These are phyloP conservation scores for Leptinotarsa lineolata DNA, from an alignment of 1,140 invertebrate species.

Conservation along the genomic window DNA sequence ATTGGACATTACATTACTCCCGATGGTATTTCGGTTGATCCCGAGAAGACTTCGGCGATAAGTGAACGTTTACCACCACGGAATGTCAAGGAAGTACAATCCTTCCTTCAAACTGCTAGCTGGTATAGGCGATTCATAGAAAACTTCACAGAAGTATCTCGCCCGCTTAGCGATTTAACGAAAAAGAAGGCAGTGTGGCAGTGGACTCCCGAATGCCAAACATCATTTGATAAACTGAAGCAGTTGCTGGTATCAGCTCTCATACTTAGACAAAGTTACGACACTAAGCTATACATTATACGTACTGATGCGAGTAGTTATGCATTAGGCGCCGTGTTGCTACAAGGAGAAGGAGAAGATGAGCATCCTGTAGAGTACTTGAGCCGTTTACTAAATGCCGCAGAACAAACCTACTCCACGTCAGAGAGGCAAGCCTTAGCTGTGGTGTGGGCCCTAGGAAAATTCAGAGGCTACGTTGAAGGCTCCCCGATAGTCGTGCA, in stretches of 20 bases:
- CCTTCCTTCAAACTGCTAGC: constrained; percentile 35
- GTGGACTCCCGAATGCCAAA: neutral
- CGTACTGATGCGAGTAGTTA: constrained; percentile 47
- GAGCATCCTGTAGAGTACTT: constrained; percentile 58
- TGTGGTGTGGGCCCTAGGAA: constrained; percentile 52
- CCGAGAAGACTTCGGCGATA: neutral
- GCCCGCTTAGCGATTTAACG: constrained; percentile 31
- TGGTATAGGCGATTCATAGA: constrained; percentile 42
- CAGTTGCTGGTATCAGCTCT: neutral
- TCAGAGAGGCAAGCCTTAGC: constrained; percentile 52
- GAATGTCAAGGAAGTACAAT: constrained; percentile 46
- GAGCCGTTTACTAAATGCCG: constrained; percentile 43
- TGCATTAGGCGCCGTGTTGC: constrained; percentile 52
- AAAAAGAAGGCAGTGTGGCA: constrained; percentile 32
- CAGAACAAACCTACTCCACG: constrained; percentile 54
- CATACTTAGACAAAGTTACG: constrained; percentile 6
- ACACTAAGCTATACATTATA: neutral
- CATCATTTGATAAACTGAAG: neutral
- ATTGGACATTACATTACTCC: neutral
- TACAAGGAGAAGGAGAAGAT: constrained; percentile 47
- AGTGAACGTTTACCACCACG: neutral
- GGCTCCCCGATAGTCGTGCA: constrained; percentile 49
- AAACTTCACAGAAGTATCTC: constrained; percentile 34
- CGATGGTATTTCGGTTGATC: neutral
- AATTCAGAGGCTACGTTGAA: neutral